phyloP scores from a whole-genome alignment of 2,797 vertebrate species.

The Eleutherodactylus coqui region DNA sequence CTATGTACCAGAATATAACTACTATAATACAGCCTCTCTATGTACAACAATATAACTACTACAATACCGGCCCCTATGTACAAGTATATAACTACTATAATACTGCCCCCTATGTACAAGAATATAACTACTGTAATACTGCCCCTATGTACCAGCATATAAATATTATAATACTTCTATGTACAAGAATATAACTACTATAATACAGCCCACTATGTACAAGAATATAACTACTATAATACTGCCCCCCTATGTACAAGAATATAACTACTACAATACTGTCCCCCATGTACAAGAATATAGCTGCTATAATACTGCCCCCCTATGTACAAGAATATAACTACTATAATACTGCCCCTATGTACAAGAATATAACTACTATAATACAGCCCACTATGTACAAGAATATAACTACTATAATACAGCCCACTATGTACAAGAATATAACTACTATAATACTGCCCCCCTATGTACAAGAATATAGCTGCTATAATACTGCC shows the following conservation, averaged over 20 bases:
- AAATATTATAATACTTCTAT: constrained; percentile 1
- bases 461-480: neutral
- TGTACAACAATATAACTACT: neutral
- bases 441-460: neutral
- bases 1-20: constrained; percentile 1
- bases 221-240: neutral
- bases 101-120: neutral
- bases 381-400: constrained; percentile 1
- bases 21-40: neutral
- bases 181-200: neutral
- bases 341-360: constrained; percentile 3
- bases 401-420: neutral
- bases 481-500: neutral
- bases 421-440: neutral
- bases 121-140: neutral
- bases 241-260: neutral
- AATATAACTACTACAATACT: constrained; percentile 10
- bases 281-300: neutral
- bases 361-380: constrained; percentile 11
- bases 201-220: neutral
- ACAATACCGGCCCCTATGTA: neutral
- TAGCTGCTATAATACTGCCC: neutral
- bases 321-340: neutral
- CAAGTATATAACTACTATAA: neutral
- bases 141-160: neutral